These are phyloP conservation scores for Ciconia stormi DNA, from an alignment of 2,113 vertebrate genomes.

Conservation along the genomic window DNA sequence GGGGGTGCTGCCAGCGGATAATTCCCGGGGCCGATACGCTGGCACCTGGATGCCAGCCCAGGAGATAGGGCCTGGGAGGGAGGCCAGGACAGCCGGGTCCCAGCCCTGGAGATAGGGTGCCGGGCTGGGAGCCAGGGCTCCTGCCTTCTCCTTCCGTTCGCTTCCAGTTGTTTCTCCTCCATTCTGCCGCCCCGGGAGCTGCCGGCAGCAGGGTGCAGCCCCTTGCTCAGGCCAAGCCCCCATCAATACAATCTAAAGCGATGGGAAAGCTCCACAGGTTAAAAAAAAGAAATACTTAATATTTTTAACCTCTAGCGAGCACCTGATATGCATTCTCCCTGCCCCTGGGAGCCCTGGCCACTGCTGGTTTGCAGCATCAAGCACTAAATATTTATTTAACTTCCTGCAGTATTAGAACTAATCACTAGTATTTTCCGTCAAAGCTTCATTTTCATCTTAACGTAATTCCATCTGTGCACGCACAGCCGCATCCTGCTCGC, in stretches of 20 bases:
- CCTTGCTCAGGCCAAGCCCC: not conserved
- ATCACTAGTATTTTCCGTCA: slow-evolving; percentile 63
- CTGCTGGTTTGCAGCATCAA: slow-evolving; percentile 1
- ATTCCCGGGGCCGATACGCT: accelerated
- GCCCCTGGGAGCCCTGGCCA: not conserved
- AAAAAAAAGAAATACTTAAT: not conserved
- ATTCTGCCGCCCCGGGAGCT: accelerated
- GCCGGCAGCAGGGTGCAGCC: not conserved
- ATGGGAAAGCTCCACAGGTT: not conserved
- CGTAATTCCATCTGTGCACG: slow-evolving; percentile 54
- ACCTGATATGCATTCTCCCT: not conserved
- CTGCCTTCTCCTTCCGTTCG: not conserved
- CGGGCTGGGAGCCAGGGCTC: not conserved
- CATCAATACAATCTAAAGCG: not conserved
- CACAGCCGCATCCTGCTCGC: not conserved
- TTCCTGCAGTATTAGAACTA: slow-evolving; percentile 61
- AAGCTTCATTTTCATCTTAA: slow-evolving; percentile 68
- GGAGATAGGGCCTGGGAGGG: slow-evolving; percentile 16
- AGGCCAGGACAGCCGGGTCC: slow-evolving; percentile 10
- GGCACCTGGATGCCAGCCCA: slow-evolving; percentile 25
- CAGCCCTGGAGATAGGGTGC: not conserved
- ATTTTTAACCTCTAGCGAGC: not conserved
- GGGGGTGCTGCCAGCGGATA: not conserved
- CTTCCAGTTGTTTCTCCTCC: not conserved
- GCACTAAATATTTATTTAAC: slow-evolving; percentile 51